phyloP scores from a whole-genome alignment of 2,888 invertebrate species.

The Muschampia plurimacula region DNA sequence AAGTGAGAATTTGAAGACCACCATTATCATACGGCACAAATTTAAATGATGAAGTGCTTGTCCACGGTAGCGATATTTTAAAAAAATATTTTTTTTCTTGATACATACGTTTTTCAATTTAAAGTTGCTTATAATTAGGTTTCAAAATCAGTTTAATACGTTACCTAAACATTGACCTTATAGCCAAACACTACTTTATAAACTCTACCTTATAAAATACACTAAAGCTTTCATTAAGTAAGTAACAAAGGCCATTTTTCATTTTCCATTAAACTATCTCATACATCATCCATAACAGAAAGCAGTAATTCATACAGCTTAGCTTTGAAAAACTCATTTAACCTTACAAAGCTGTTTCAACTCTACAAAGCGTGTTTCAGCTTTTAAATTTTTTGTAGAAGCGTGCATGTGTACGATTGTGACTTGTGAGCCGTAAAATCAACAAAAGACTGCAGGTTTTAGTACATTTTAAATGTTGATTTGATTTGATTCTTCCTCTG shows the following conservation, averaged over 20 bases:
- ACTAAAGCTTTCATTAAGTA: not conserved
- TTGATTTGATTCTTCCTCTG: too few relatives aligned
- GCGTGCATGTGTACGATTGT: not conserved
- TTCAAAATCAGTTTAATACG: too few relatives aligned
- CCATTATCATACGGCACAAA: too few relatives aligned
- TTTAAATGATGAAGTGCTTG: too few relatives aligned
- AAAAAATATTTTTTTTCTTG: too few relatives aligned
- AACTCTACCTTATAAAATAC: too few relatives aligned
- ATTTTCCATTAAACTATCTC: constrained; percentile 5
- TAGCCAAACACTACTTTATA: too few relatives aligned
- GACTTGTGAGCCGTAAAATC: not conserved
- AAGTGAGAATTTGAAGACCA: too few relatives aligned
- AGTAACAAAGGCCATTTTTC: not conserved
- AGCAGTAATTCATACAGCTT: constrained; percentile 16
- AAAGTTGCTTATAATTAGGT: too few relatives aligned
- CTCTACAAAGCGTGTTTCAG: constrained; percentile 3
- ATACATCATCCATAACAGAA: constrained; percentile 11
- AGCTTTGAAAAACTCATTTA: constrained; percentile 32
- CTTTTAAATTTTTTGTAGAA: not conserved
- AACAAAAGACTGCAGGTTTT: not conserved
- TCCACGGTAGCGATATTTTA: too few relatives aligned
- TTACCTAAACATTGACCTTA: too few relatives aligned
- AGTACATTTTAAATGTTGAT: not conserved
- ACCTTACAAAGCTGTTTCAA: constrained; percentile 22
- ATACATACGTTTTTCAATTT: too few relatives aligned